Evolutionary conservation across 2,113 vertebrate species (phyloP), one percentile per base, ranked within the genome.

Genomic region (Neopipo cinnamomea): DNA sequence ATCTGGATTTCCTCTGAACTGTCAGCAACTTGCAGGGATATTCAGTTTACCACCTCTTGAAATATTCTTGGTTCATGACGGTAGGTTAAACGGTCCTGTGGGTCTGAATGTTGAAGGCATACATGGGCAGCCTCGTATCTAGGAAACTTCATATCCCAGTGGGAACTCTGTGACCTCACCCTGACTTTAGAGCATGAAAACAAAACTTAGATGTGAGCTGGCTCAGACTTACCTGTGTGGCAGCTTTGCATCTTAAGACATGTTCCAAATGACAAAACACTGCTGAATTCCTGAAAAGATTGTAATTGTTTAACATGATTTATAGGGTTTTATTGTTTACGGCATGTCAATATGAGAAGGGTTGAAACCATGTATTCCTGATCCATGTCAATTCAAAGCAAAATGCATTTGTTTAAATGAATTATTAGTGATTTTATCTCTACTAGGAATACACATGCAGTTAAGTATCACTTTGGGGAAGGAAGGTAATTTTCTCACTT

Each of bases 1-100:
- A 97, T 98, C 98, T 99, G 98, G 98, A 96, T 98, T 98, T 97
- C 87, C 95, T 98, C 98, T 46, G 88, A 68, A 55, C 91, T 97
- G 97, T 95, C 96, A 97, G 63, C 74, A 56, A 89, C 70, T 92
- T 94, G 72, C 86, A 55, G 63, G 52, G 53, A 81, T 71, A 89
- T 89, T 70, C 55, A 46, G 46, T 74, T 91, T 92, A 82, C 74
- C 25, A 19, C 70, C 86, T 56, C 75, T 71, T 46, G 66, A 56
- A 80, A 77, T 93, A 66, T 61, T 93, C 47, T 66, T 70, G 81
- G 79, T 27, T 70, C 55, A 10, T 84, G 72, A 65, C 0, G 0
- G 39, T 62, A 70, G 92, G n/a, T 89, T 39, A 89, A 80, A 62
- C 35, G 75, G 79, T 71, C n/a, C 49, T 18, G 17, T 22, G 37